A percentile compares a stretch with the other conserved stretches of the same genome.
These are phyloP conservation scores for Streblospio benedicti DNA, from an alignment of 1,140 invertebrate species.

Conservation along the genomic window DNA sequence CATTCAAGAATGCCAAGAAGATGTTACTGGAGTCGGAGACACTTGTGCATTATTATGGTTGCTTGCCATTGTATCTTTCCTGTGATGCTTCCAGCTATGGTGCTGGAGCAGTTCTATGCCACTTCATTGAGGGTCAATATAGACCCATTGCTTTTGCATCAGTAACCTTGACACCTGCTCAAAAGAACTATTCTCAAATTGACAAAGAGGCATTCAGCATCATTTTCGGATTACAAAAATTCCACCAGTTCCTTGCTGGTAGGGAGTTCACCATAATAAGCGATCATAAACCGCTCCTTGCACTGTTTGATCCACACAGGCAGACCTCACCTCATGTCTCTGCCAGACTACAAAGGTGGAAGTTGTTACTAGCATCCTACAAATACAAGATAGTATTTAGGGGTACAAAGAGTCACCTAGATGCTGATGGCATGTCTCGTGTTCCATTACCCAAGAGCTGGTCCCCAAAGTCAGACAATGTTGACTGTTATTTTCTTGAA, in stretches of 20 bases:
- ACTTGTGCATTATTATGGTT: background rate
- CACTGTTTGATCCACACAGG: background rate
- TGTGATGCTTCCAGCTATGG: background rate
- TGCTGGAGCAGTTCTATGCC: background rate
- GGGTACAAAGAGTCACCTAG: slow-evolving; percentile 22
- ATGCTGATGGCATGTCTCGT: slow-evolving; percentile 32
- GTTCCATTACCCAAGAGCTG: slow-evolving; percentile 17
- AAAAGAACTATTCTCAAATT: background rate
- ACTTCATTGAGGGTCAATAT: background rate
- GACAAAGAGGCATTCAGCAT: background rate
- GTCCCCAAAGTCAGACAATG: background rate
- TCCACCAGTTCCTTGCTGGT: background rate
- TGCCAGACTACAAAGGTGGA: background rate
- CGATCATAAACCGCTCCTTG: background rate
- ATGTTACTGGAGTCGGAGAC: background rate
- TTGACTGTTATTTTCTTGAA: background rate
- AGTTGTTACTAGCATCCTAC: background rate
- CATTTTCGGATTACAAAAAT: background rate
- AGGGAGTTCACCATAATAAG: background rate
- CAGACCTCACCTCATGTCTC: background rate
- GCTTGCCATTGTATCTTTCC: background rate
- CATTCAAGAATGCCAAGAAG: background rate
- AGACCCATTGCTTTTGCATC: background rate
- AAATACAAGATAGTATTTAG: background rate
- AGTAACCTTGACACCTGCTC: background rate